Base-by-base conservation (phyloP, 2,797 vertebrate genomes). In the Hybognathus amarus region DNA sequence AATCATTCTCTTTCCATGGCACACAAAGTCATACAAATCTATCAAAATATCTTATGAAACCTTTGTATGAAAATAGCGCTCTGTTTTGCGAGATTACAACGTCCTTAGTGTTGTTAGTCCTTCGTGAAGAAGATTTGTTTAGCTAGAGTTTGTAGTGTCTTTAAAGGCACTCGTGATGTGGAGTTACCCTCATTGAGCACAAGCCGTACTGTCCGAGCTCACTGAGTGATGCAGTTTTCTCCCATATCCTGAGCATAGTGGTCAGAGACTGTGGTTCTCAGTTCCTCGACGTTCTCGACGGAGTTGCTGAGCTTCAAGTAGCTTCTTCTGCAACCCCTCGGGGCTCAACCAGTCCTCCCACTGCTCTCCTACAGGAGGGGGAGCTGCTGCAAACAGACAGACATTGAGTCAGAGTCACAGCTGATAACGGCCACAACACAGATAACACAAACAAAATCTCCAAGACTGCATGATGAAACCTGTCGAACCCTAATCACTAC, bases 241-340 rank as follows among this genome's bases (percentile, higher is more conserved):
- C 98, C 98, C 98, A 99, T 98, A 92, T 99, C 98, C 94, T 99
- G 98, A 7, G 98, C 98, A 0, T 99, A 99, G 89, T 96, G 95
- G 90, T 99, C 97, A 67, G 97, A 97, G 87, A 99, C 96, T 0
- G 95, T 95, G 1, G 97, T 98, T 83, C 98, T 94, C 24, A 99
- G 94, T 22, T 97, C 97, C 88, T 99, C 97, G 0, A 99, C 96
- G 10, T 99, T n/a, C 98, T 36, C 90, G 95, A 38, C 95, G 97
- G 42, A 99, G 95, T 91, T 97, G 94, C 61, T 96, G 96, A 40
- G 96, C 96, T 90, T 98, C 97, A 5, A 91, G 90, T 86, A 98
- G 92, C 90, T 97, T 98, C 89, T 93, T 97, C 88, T 95, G 95
- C 79, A 99, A 93, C 82, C 95, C 94, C 15, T 97, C 95, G 1